Evolutionary conservation across 1,140 invertebrate species (phyloP).

Genomic region (Ephestia elutella): DNA sequence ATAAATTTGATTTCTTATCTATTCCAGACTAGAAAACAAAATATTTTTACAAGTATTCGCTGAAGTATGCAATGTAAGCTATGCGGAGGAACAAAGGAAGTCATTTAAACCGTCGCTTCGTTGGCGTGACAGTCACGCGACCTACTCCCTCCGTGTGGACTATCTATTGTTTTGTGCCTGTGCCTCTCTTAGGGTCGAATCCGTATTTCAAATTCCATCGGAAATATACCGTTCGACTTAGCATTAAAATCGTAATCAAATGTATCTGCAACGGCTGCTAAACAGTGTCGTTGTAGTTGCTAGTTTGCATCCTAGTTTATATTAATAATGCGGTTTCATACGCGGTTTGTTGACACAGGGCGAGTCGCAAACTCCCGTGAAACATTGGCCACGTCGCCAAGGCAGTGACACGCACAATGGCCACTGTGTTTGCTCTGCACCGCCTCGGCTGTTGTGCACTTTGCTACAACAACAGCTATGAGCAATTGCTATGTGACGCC

Average conservation of each 20-base stretch:
- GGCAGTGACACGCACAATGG: slow-evolving; percentile 52
- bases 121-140: slow-evolving; percentile 47
- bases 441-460: slow-evolving; percentile 27
- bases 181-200: slow-evolving; percentile 11
- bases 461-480: slow-evolving; percentile 15
- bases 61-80: slow-evolving; percentile 24
- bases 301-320: slow-evolving; percentile 11
- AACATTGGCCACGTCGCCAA: slow-evolving; percentile 35
- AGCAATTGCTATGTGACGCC: slow-evolving; percentile 39
- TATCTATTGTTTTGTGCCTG: slow-evolving; percentile 34
- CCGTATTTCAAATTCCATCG: background rate
- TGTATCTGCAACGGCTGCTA: slow-evolving; percentile 9
- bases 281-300: slow-evolving; percentile 15
- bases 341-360: slow-evolving; percentile 44
- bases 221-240: background rate
- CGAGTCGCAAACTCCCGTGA: slow-evolving; percentile 40
- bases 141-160: slow-evolving; percentile 23
- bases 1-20: background rate
- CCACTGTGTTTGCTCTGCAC: slow-evolving; percentile 41
- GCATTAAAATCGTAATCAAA: slow-evolving; percentile 4
- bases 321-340: slow-evolving; percentile 36
- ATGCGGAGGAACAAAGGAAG: slow-evolving; percentile 66
- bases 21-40: background rate
- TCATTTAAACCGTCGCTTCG: slow-evolving; percentile 46
- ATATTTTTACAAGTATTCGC: background rate